These are phyloP conservation scores for Lymantria dispar DNA, from an alignment of 2,888 invertebrate genomes.

Conservation along the genomic window DNA sequence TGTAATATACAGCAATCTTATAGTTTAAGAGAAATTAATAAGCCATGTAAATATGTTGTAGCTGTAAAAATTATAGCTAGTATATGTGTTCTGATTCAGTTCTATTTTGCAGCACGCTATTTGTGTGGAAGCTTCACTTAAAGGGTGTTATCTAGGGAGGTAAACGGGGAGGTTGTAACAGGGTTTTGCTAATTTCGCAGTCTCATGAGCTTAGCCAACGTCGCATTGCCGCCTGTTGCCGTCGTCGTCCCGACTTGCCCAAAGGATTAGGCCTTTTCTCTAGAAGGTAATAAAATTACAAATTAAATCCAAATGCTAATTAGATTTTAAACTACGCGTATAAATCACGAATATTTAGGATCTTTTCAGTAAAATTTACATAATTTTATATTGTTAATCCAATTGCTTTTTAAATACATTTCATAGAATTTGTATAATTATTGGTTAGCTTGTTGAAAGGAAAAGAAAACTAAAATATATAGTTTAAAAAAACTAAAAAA, in stretches of 20 bases:
- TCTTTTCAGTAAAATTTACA: too few relatives aligned
- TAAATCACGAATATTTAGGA: too few relatives aligned
- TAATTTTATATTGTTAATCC: too few relatives aligned
- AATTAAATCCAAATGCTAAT: conserved; percentile 17
- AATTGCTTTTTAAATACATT: too few relatives aligned
- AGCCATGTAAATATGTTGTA: too few relatives aligned
- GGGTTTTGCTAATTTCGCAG: conserved; percentile 64
- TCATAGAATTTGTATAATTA: neutral
- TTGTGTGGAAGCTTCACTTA: neutral
- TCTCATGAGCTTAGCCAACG: conserved; percentile 54
- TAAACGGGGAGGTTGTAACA: conserved; percentile 42
- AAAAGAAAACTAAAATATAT: too few relatives aligned
- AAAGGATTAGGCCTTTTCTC: conserved; percentile 50
- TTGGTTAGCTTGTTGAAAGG: neutral
- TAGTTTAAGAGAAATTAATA: too few relatives aligned
- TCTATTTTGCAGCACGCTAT: neutral
- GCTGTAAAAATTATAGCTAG: too few relatives aligned
- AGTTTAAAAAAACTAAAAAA: too few relatives aligned
- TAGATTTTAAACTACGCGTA: neutral
- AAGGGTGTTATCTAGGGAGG: conserved; percentile 35
- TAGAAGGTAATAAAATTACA: conserved; percentile 48
- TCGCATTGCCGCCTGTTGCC: conserved; percentile 47
- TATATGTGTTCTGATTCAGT: too few relatives aligned
- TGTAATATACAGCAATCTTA: too few relatives aligned
- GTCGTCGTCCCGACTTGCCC: conserved; percentile 52